phyloP scores from a whole-genome alignment of 2,797 vertebrate species.

The Propithecus perrieri region DNA sequence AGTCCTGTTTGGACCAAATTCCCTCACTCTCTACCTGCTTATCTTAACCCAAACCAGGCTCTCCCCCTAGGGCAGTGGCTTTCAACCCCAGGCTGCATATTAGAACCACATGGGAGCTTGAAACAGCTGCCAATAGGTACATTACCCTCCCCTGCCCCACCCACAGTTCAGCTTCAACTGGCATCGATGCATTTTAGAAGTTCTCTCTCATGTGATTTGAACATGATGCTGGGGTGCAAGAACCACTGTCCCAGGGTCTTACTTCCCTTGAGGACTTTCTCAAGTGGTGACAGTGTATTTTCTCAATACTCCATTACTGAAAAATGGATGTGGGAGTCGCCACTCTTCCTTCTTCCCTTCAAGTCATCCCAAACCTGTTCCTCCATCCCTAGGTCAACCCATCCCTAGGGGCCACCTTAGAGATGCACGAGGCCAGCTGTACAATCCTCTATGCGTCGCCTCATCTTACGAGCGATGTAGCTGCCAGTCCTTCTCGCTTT shows the following conservation, averaged over 20 bases:
- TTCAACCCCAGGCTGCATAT: neutral
- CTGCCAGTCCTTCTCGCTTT: neutral
- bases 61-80: neutral
- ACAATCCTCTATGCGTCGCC: neutral
- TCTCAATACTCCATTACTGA: neutral
- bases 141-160: rapidly evolving
- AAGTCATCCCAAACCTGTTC: neutral
- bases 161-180: neutral
- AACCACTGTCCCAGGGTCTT: neutral
- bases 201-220: neutral
- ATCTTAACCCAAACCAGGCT: neutral
- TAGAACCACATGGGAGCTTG: neutral
- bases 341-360: neutral
- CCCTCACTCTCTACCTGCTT: neutral
- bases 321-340: neutral
- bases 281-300: neutral
- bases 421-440: neutral
- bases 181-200: neutral
- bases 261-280: neutral
- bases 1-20: neutral
- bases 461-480: neutral
- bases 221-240: neutral
- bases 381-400: neutral
- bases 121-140: neutral
- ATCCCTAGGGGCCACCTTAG: neutral